Base-by-base conservation (phyloP, 2,888 invertebrate species). In the Tetragonula carbonaria region DNA sequence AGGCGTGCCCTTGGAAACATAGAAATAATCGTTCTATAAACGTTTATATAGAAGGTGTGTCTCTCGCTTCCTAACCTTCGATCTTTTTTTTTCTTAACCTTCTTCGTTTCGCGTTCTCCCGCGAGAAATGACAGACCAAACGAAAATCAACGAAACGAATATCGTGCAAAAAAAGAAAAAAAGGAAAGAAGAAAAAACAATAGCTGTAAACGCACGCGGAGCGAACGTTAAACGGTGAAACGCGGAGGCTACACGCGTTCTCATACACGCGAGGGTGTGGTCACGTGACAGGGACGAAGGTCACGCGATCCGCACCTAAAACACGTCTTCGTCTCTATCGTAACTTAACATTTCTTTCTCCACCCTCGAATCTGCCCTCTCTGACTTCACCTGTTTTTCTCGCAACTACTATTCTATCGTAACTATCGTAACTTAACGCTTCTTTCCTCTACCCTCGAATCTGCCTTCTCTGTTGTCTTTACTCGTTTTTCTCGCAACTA, bases 231-330 rank as follows among this genome's bases (percentile, higher is more conserved):
- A 80, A 85, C 80, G 75, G 77, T 74, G 63, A 85, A 33, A 33
- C 33, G 28, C 28, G 28, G 28, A 28, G 28, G 28, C 28, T 28
- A 28, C 28, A 28, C 28, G 28, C 33, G 33, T 33, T 33, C 33
- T 33, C 51, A 50, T 8, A 45, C 81, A 79, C 85, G 78, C 71
- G 74, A 86, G 86, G 88, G 86, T 80, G 86, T 78, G 86, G 78
- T 88, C 83, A 88, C 88, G 88, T 88, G 88, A 87, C 85, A 73
- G 70, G 74, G 70, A 23, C 21, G 68, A 82, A 85, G 82, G 77
- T 82, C 81, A 88, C 88, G 85, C 86, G 88, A 88, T 81, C 77
- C 38, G 65, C 67, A 70, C 71, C 78, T 68, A 59, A 5, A 79
- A 63, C 16, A 81, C 75, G 55, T 59, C 71, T 57, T 63, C 71